Percentiles rank a stretch among this genome's conserved stretches.
Conservation (phyloP, 2,888 invertebrate genomes). For the Mesopsocus fuscifrons region DNA sequence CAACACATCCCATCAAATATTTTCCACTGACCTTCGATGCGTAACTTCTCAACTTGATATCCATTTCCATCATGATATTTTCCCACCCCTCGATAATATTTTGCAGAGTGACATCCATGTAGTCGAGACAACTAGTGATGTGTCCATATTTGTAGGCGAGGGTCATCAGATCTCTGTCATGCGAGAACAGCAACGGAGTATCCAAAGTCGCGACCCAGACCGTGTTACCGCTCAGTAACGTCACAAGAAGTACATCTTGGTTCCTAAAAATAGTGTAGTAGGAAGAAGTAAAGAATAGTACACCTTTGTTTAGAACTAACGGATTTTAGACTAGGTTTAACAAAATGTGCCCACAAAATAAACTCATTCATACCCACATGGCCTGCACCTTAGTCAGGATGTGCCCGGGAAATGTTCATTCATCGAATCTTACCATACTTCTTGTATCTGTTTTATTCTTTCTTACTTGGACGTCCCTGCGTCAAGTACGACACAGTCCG, state of each 20-base stretch:
- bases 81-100: slow-evolving; percentile 86
- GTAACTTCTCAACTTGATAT: slow-evolving; percentile 76
- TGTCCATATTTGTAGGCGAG: slow-evolving; percentile 57
- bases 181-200: slow-evolving; percentile 41
- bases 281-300: too few relatives aligned
- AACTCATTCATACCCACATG: too few relatives aligned
- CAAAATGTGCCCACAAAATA: too few relatives aligned
- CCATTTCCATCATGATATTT: slow-evolving; percentile 76
- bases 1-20: too few relatives aligned
- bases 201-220: slow-evolving; percentile 27
- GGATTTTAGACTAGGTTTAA: too few relatives aligned
- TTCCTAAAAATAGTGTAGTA: neutral
- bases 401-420: too few relatives aligned
- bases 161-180: slow-evolving; percentile 22
- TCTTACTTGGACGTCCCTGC: slow-evolving; percentile 39
- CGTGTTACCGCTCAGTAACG: slow-evolving; percentile 1
- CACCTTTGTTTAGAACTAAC: too few relatives aligned
- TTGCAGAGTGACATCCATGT: slow-evolving; percentile 53
- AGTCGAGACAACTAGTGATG: slow-evolving; percentile 43
- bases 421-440: too few relatives aligned
- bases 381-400: too few relatives aligned
- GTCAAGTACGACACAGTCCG: slow-evolving; percentile 36
- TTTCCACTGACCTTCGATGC: slow-evolving; percentile 51
- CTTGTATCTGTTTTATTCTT: too few relatives aligned
- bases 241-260: neutral